A percentile compares a stretch with the other conserved stretches of the same genome.
These are phyloP conservation scores for Ophraella communa DNA, from an alignment of 2,888 invertebrate species.

Conservation along the genomic window DNA sequence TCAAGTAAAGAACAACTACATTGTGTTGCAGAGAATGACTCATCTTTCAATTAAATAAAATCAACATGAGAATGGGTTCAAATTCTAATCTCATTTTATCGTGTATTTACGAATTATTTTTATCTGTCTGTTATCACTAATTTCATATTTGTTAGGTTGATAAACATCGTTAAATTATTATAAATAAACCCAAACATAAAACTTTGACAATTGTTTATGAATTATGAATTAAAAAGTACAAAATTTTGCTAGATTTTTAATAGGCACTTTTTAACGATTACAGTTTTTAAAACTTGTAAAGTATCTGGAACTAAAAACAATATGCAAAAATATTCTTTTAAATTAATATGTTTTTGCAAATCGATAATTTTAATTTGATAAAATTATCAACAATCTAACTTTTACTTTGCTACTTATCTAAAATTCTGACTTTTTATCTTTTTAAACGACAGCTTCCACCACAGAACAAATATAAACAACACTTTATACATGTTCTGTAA, in stretches of 20 bases:
- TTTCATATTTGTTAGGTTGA: not conserved
- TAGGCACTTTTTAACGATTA: not conserved
- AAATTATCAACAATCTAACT: no score
- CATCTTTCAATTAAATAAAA: conserved; percentile 21
- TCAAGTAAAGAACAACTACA: conserved; percentile 3
- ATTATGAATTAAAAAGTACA: not conserved
- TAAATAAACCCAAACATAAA: not conserved
- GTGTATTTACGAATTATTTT: conserved; percentile 7
- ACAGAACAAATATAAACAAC: no score
- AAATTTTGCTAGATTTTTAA: not conserved
- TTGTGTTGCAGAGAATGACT: conserved; percentile 17
- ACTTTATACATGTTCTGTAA: no score
- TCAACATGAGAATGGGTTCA: conserved; percentile 13
- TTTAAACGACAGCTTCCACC: no score
- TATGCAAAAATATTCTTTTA: no score
- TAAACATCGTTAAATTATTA: not conserved
- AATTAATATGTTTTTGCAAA: no score
- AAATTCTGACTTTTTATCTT: no score
- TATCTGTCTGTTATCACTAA: conserved; percentile 11
- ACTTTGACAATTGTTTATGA: not conserved
- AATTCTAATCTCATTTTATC: conserved; percentile 7
- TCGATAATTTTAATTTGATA: no score
- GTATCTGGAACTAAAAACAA: no score
- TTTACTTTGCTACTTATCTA: no score
- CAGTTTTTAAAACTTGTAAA: no score